Base-by-base conservation (phyloP, 2,113 vertebrate species). In the Ondatra zibethicus region DNA sequence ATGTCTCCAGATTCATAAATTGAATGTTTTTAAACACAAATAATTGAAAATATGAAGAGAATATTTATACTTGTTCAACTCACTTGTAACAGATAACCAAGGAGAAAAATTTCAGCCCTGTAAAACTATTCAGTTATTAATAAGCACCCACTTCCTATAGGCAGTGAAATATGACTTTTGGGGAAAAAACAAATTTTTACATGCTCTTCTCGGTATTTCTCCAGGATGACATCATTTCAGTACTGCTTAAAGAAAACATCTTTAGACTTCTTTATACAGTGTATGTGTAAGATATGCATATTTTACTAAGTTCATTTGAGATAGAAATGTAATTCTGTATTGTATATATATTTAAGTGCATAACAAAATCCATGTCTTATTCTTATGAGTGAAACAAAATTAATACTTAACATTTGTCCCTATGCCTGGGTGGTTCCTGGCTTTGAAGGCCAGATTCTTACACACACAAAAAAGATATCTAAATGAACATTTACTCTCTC, bases 41-140 rank as follows among this genome's bases (percentile, higher is more conserved):
- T 52, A 85, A 95, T 75, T 80, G 39, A 89, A 87, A 94, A 75
- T 88, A 65, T 50, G 19, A 95, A 89, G 33, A 86, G 13, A 93
- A n/a, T 80, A 89, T 88, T 89, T 58, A 72, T 3, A 75, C 13
- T 75, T 96, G 23, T 29, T 33, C 36, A 93, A 55, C 7, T 92
- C 58, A 73, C 85, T 90, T 92, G 7, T 89, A 81, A 68, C 81
- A 72, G 3, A 92, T 95, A 86, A 94, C 92, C 72, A 82, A 70
- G 36, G 50, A 66, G 29, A 93, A 87, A 76, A 94, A 84, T 77
- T 80, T 94, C 68, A 96, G 50, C 7, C 2, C 39, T 87, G 7
- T 31, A 93, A 97, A 73, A 65, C 65, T 63, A 89, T 82, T 91
- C 10, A 42, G n/a, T 93, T 87, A 92, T 66, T 91, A 93, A 77